Evolutionary conservation across 2,888 invertebrate species (phyloP).

Genomic region (Dynastes grantii): DNA sequence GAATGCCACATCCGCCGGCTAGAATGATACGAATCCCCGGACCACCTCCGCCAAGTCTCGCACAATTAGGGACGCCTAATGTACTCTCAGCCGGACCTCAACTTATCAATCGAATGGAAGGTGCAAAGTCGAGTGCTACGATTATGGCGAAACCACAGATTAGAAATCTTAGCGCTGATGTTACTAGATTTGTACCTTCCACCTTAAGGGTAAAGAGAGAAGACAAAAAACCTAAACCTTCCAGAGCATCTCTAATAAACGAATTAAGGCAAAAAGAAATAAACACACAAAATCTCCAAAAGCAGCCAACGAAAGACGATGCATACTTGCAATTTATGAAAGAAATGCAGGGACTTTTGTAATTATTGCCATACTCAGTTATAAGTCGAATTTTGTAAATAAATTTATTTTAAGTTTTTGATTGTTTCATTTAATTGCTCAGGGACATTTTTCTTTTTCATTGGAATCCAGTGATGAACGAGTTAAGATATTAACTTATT

Average conservation of each 20-base stretch:
- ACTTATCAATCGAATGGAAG: slow-evolving; percentile 82
- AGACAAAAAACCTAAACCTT: slow-evolving; percentile 79
- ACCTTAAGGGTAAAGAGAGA: slow-evolving; percentile 92
- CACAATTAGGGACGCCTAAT: slow-evolving; percentile 73
- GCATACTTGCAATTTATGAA: slow-evolving; percentile 99
- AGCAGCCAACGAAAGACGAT: slow-evolving; percentile 88
- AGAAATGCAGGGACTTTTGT: slow-evolving; percentile 96
- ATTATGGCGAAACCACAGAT: slow-evolving; percentile 98
- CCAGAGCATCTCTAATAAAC: slow-evolving; percentile 72
- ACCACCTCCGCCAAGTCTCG: slow-evolving; percentile 52
- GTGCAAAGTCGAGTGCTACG: slow-evolving; percentile 76
- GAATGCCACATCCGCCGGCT: slow-evolving; percentile 75
- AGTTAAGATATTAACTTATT: too few species aligned
- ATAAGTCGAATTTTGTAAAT: slow-evolving; percentile 33
- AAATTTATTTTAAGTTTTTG: slow-evolving; percentile 34
- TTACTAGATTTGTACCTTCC: slow-evolving; percentile 95
- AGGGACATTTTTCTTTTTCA: too few species aligned
- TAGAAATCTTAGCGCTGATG: slow-evolving; percentile 92
- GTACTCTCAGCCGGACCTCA: slow-evolving; percentile 89
- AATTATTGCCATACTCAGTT: slow-evolving; percentile 58
- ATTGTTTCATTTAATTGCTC: not conserved
- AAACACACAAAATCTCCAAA: slow-evolving; percentile 62
- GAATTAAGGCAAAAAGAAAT: slow-evolving; percentile 73
- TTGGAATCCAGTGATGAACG: too few species aligned
- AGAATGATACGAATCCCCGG: slow-evolving; percentile 61